Evolutionary conservation across 2,888 invertebrate species (phyloP), one percentile per base, ranked within the genome.

Genomic region (Reticulitermes lucifugus): DNA sequence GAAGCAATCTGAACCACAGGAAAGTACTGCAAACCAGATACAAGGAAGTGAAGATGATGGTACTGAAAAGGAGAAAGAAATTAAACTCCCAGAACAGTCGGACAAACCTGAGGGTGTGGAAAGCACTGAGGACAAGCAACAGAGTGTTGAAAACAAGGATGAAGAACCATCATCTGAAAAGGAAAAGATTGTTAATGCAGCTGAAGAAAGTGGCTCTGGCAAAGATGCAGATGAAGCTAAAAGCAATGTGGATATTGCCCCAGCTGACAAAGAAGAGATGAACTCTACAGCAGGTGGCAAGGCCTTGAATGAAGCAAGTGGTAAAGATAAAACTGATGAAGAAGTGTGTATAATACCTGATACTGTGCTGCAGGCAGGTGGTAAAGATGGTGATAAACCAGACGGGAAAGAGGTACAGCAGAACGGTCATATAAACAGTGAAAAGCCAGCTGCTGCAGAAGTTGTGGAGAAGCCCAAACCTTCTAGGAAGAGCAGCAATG

Each of bases 261-360:
- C 18, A 46, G n/a, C 59, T 77, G 73, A 46, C 21, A 71, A 41
- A 14, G 73, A 77, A 18, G 83, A 35, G 22, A 60, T 55, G 51
- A 73, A 84, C 22, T 51, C 6, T 59, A 10, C n/a, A 21, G 55
- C 7, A 21, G 35, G 22, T 35, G 51, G 22, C 21, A 65, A 70
- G 51, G 5, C 77, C 14, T n/a, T 14, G n/a, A 79, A n/a, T 22
- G 5, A 18, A n/a, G 41, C 65, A n/a, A 9, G 41, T 41, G 43
- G 43, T 35, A 65, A 65, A 14, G 79, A 79, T 43, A 73, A 83
- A n/a, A 83, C 79, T 55, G 85, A 83, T 12, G 83, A 83, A 85
- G 70, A 65, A 73, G 18, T 83, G 10, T 91, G 91, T 84, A 91
- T 91, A 51, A 90, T 91, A 83, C 91, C 91, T 22, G 91, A 91